These are phyloP conservation scores for Trachurus trachurus DNA, from an alignment of 2,797 vertebrate genomes.

Conservation along the genomic window DNA sequence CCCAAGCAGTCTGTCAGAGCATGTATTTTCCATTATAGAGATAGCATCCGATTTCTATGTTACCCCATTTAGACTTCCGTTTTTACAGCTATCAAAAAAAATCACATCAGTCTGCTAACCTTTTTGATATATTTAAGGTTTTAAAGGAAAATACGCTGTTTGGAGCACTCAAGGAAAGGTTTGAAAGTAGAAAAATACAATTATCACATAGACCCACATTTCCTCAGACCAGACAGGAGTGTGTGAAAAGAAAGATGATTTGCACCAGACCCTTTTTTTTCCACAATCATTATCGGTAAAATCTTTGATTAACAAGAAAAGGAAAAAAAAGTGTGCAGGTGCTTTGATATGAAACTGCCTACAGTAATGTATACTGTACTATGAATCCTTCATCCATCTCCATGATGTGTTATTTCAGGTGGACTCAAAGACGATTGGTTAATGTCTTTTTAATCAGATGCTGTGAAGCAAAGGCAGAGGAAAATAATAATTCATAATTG, in stretches of 20 bases:
- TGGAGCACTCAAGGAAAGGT: constrained; percentile 88
- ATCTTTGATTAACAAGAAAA: background rate
- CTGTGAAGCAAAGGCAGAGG: too few relatives aligned
- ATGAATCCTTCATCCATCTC: constrained; percentile 17
- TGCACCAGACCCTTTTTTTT: background rate
- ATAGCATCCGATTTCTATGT: constrained; percentile 93
- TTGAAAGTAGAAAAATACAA: constrained; percentile 87
- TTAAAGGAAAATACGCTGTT: constrained; percentile 82
- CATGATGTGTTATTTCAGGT: constrained; percentile 17
- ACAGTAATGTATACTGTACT: constrained; percentile 8
- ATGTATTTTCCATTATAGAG: constrained; percentile 96
- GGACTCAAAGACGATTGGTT: constrained; percentile 25
- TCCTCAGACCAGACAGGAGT: constrained; percentile 31
- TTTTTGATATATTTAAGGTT: constrained; percentile 93
- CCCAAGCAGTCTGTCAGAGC: constrained; percentile 90
- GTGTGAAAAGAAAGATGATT: constrained; percentile 35
- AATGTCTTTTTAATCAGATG: background rate
- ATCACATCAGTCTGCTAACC: constrained; percentile 93
- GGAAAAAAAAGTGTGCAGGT: constrained; percentile 12
- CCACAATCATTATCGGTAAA: constrained; percentile 16
- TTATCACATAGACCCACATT: constrained; percentile 58
- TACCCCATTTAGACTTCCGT: constrained; percentile 95
- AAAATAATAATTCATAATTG: too few relatives aligned
- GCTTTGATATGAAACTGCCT: constrained; percentile 21
- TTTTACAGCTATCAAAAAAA: constrained; percentile 94